These are phyloP conservation scores for Anastrepha ludens DNA, from an alignment of 1,140 invertebrate species.

Conservation along the genomic window DNA sequence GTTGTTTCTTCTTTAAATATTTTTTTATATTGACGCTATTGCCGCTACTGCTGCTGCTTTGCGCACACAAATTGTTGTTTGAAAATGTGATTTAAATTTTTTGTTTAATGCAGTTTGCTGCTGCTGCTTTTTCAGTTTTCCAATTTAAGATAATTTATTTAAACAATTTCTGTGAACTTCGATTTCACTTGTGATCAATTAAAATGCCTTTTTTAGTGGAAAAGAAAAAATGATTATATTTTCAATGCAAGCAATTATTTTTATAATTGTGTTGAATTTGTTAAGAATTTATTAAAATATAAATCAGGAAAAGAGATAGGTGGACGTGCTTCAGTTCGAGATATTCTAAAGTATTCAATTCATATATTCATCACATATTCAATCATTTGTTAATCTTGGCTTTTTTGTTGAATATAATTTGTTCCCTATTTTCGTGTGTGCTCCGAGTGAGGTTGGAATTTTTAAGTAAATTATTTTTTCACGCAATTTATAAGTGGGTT, in stretches of 20 bases:
- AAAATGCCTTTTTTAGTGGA: conserved; percentile 19
- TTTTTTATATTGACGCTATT: not conserved
- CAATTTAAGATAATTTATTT: not conserved
- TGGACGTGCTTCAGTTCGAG: not conserved
- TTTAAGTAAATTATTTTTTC: too few species aligned
- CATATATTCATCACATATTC: too few species aligned
- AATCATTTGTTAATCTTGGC: too few species aligned
- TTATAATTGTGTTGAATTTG: not conserved
- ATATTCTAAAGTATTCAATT: not conserved
- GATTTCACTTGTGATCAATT: conserved; percentile 36
- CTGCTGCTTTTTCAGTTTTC: not conserved
- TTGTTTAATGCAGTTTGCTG: not conserved
- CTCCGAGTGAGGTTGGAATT: too few species aligned
- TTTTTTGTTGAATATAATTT: too few species aligned
- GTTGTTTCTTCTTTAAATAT: not conserved
- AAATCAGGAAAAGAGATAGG: not conserved
- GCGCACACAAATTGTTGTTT: not conserved
- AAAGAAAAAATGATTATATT: not conserved
- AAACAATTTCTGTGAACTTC: not conserved
- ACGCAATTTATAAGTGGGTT: too few species aligned
- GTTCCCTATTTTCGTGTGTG: too few species aligned
- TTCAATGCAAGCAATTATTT: too few species aligned
- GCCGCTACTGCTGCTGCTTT: not conserved
- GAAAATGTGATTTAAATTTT: not conserved
- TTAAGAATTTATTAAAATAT: not conserved